Evolutionary conservation across 2,797 vertebrate species (phyloP).

Genomic region (Typhlichthys eigenmanni): DNA sequence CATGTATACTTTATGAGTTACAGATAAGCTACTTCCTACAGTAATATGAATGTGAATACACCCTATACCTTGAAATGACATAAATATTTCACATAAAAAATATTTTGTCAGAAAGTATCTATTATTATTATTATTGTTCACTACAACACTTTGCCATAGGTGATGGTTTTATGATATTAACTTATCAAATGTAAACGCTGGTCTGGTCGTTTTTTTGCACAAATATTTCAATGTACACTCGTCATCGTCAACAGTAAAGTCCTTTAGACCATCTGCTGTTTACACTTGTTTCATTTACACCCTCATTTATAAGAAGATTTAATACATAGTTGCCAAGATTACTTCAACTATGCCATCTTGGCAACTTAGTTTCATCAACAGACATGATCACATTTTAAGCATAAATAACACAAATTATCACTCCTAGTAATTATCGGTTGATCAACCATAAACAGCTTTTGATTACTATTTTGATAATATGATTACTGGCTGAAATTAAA

Average conservation of each 20-base stretch:
- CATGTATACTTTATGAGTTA: too few relatives aligned
- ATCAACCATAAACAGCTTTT: slow-evolving; percentile 39
- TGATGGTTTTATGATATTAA: too few relatives aligned
- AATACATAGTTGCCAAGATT: slow-evolving; percentile 10
- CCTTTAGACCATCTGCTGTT: slow-evolving; percentile 24
- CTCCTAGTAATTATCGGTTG: slow-evolving; percentile 37
- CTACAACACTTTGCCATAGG: too few relatives aligned
- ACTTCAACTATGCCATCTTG: slow-evolving; percentile 25
- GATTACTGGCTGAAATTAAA: slow-evolving; percentile 48
- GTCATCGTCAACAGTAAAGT: slow-evolving; percentile 6
- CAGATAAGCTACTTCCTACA: too few relatives aligned
- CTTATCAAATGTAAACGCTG: too few relatives aligned
- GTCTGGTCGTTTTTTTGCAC: too few relatives aligned
- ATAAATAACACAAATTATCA: slow-evolving; percentile 28
- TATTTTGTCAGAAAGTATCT: too few relatives aligned
- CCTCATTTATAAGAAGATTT: slow-evolving; percentile 32
- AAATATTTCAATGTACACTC: too few relatives aligned
- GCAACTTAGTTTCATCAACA: slow-evolving; percentile 1
- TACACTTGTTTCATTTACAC: slow-evolving; percentile 28
- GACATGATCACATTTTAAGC: slow-evolving; percentile 38
- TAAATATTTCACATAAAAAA: too few relatives aligned
- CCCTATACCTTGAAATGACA: too few relatives aligned
- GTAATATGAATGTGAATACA: too few relatives aligned
- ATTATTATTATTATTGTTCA: too few relatives aligned
- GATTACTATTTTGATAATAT: slow-evolving; percentile 11